Evolutionary conservation across 2,888 invertebrate genomes (phyloP).

Genomic region (Cheilosia scutellata): DNA sequence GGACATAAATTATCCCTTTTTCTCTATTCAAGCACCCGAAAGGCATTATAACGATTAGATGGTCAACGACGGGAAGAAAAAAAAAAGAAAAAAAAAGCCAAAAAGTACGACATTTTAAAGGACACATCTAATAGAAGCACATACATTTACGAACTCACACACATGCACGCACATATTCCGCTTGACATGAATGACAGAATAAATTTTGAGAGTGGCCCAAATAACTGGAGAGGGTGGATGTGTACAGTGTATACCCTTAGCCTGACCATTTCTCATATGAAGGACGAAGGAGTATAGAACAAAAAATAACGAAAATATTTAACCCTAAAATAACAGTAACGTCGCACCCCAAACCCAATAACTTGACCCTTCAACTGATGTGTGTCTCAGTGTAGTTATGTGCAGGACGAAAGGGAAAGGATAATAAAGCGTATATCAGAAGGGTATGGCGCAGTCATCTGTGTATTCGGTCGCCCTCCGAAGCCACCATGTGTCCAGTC

Average conservation of each 20-base stretch:
- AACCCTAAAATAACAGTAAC: conserved; percentile 76
- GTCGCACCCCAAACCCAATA: conserved; percentile 72
- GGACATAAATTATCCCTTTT: conserved; percentile 71
- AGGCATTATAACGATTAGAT: conserved; percentile 62
- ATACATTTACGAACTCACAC: conserved; percentile 8
- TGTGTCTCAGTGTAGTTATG: conserved; percentile 28
- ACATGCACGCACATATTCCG: neutral
- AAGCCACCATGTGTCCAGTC: conserved; percentile 59
- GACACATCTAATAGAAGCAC: conserved; percentile 32
- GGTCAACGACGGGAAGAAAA: conserved; percentile 36
- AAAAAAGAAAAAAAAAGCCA: conserved; percentile 52
- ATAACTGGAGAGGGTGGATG: conserved; percentile 62
- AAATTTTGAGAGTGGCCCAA: conserved; percentile 49
- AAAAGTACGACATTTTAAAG: conserved; percentile 64
- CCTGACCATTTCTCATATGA: conserved; percentile 39
- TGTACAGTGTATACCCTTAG: conserved; percentile 31
- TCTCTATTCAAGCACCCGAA: conserved; percentile 55
- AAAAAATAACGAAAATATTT: conserved; percentile 67
- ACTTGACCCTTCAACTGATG: conserved; percentile 75
- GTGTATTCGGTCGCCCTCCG: conserved; percentile 54
- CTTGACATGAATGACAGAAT: conserved; percentile 55
- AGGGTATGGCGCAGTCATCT: conserved; percentile 47
- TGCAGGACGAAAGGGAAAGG: conserved; percentile 63
- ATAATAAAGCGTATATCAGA: conserved; percentile 50
- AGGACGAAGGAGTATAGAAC: conserved; percentile 42